Percentiles rank a stretch among this genome's conserved stretches.
Conservation (phyloP, 2,113 vertebrate species). For the Rhinolophus ferrumequinum region DNA sequence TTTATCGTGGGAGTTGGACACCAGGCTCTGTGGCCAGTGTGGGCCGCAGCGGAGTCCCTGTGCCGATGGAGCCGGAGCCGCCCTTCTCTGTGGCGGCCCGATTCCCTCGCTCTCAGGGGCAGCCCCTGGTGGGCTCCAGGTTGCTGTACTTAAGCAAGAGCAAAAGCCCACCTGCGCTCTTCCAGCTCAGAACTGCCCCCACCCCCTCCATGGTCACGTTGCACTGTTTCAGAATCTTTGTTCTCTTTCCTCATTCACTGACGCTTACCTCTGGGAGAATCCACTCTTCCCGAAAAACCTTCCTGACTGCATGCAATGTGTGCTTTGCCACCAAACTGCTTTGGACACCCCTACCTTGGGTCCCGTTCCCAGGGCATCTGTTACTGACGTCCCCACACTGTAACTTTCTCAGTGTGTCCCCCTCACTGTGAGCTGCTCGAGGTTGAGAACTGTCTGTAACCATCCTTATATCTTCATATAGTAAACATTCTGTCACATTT, state of each 20-base stretch:
- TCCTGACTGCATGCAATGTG: accelerated
- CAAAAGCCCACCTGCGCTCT: background rate
- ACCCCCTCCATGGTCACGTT: accelerated
- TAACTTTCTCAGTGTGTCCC: background rate
- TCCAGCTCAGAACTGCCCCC: background rate
- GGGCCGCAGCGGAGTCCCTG: too few species aligned
- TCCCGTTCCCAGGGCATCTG: background rate
- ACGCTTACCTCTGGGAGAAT: background rate
- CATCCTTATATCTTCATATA: too few species aligned
- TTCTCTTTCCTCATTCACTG: background rate
- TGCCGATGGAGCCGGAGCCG: background rate
- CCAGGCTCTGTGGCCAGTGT: background rate
- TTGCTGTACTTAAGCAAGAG: background rate
- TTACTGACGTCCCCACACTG: background rate
- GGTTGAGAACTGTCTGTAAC: background rate
- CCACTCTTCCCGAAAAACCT: background rate
- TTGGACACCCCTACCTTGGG: accelerated
- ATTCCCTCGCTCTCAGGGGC: background rate
- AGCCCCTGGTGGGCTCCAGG: background rate
- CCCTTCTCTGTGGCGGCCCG: background rate
- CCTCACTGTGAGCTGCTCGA: background rate
- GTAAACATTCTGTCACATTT: background rate
- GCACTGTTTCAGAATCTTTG: background rate
- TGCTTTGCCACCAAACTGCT: background rate
- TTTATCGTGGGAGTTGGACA: background rate